Conservation (phyloP, 2,888 invertebrate species). For the Ptychoptera albimana region DNA sequence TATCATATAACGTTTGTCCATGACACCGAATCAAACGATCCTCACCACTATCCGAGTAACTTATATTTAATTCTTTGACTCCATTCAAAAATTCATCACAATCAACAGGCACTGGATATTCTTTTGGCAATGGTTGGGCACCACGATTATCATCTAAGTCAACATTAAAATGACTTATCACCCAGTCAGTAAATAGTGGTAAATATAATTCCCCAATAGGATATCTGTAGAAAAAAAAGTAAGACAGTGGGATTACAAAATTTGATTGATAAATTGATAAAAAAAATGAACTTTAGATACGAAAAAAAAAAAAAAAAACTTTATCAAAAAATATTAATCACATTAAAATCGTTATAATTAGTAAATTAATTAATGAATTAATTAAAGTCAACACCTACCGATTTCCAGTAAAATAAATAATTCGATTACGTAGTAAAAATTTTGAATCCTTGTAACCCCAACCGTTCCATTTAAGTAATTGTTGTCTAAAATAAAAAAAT, state of each 20-base stretch:
- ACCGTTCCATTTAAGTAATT: slow-evolving; percentile 93
- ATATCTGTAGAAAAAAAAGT: slow-evolving; percentile 39
- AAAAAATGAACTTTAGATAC: too few relatives aligned
- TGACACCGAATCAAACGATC: slow-evolving; percentile 80
- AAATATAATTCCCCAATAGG: slow-evolving; percentile 49
- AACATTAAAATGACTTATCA: slow-evolving; percentile 52
- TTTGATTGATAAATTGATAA: neutral
- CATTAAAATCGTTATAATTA: too few relatives aligned
- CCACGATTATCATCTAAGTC: slow-evolving; percentile 32
- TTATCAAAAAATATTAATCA: too few relatives aligned
- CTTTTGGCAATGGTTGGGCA: slow-evolving; percentile 38
- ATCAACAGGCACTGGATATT: slow-evolving; percentile 50
- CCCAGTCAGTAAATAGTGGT: slow-evolving; percentile 72
- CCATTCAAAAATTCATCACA: slow-evolving; percentile 42
- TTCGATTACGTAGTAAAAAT: slow-evolving; percentile 52
- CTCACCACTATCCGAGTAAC: slow-evolving; percentile 54
- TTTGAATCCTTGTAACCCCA: slow-evolving; percentile 98
- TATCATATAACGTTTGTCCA: slow-evolving; percentile 86
- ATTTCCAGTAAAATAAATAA: slow-evolving; percentile 39
- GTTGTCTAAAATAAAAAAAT: slow-evolving; percentile 49
- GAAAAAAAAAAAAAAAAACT: too few relatives aligned
- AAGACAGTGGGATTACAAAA: neutral
- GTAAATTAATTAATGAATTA: neutral
- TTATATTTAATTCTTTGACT: slow-evolving; percentile 36
- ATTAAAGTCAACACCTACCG: slow-evolving; percentile 10